phyloP scores from a whole-genome alignment of 2,797 vertebrate species.

The Busarellus nigricollis region DNA sequence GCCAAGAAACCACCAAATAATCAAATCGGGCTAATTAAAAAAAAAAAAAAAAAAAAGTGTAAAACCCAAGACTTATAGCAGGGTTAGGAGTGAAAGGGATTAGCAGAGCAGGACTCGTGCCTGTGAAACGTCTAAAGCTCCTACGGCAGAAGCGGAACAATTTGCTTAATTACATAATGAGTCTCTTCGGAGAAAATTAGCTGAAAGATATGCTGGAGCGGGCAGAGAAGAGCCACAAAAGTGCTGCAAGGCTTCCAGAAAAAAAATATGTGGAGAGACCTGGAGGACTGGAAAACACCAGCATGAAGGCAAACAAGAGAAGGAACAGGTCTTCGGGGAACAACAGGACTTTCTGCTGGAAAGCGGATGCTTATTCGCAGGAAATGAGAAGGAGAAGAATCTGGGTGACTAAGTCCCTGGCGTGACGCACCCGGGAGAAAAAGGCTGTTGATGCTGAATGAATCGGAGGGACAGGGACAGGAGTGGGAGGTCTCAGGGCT shows the following conservation, averaged over 20 bases:
- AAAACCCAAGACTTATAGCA: neutral
- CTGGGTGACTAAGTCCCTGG: neutral
- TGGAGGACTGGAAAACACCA: neutral
- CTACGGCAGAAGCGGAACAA: neutral
- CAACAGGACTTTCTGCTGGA: neutral
- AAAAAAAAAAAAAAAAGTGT: no score
- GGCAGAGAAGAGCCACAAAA: neutral
- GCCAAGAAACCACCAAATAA: neutral
- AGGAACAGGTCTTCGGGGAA: neutral
- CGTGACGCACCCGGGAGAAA: neutral
- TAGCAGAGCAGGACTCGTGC: neutral
- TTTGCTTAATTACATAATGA: neutral
- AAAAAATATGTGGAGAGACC: neutral
- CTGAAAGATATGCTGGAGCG: accelerated
- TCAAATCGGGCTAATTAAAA: neutral
- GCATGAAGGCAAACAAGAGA: neutral
- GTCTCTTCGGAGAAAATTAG: neutral
- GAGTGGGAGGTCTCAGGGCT: neutral
- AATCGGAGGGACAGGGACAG: accelerated
- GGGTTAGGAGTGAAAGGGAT: neutral
- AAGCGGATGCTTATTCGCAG: accelerated
- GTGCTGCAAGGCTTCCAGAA: neutral
- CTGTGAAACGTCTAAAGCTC: neutral
- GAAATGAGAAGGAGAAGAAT: neutral
- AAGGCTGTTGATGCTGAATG: neutral